phyloP scores from a whole-genome alignment of 2,113 vertebrate species.

The Alces alces region DNA sequence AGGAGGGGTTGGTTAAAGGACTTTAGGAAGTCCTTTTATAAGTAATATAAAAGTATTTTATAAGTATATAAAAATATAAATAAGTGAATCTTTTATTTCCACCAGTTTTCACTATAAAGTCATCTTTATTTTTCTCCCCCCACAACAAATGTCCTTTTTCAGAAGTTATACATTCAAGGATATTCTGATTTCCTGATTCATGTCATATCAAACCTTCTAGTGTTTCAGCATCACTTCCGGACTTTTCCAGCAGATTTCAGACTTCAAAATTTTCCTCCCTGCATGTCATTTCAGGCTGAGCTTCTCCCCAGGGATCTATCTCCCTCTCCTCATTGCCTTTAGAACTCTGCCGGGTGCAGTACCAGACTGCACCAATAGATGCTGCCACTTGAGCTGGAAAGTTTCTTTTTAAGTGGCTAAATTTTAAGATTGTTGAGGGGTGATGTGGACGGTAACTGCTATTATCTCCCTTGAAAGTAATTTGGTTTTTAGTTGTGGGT shows the following conservation, averaged over 20 bases:
- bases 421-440: background rate
- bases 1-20: background rate
- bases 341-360: background rate
- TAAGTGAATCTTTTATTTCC: background rate
- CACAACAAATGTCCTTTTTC: background rate
- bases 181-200: background rate
- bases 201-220: background rate
- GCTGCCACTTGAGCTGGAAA: background rate
- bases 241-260: background rate
- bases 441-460: background rate
- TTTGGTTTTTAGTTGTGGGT: background rate
- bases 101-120: background rate
- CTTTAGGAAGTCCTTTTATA: background rate
- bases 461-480: background rate
- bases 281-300: background rate
- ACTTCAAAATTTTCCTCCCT: background rate
- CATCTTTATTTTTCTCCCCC: background rate
- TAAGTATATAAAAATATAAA: background rate
- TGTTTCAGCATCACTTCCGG: conserved; percentile 9
- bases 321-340: background rate
- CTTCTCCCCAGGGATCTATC: background rate
- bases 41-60: no score
- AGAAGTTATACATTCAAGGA: background rate
- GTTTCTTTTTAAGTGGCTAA: background rate
- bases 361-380: background rate